Conservation (phyloP, 2,113 vertebrate genomes). For the Pituophis catenifer region DNA sequence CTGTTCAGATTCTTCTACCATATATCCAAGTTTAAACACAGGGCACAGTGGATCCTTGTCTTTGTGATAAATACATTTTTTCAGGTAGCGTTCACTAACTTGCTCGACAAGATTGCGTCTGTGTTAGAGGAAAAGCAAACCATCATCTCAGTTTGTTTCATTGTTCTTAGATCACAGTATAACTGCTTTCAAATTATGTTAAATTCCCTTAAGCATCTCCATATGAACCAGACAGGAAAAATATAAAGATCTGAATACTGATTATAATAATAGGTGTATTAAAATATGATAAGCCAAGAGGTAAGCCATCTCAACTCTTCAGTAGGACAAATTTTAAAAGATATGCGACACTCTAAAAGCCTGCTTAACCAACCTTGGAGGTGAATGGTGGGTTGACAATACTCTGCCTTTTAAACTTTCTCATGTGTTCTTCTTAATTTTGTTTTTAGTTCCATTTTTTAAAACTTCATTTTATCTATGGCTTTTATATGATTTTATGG, state of each 20-base stretch:
- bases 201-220: neutral
- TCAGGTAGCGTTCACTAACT: slow-evolving; percentile 73
- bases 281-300: neutral
- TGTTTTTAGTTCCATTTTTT: neutral
- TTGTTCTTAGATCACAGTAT: neutral
- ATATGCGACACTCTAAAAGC: neutral
- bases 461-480: neutral
- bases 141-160: neutral
- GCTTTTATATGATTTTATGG: neutral
- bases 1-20: slow-evolving; percentile 82
- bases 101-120: slow-evolving; percentile 91
- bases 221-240: neutral
- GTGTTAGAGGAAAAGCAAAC: neutral
- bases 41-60: slow-evolving; percentile 78
- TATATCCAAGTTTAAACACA: slow-evolving; percentile 84
- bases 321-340: neutral
- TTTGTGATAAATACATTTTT: slow-evolving; percentile 77
- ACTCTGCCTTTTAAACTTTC: neutral
- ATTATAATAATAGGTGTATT: neutral
- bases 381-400: neutral
- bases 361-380: neutral
- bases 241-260: neutral
- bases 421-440: neutral
- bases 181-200: neutral
- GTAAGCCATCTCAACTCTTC: neutral